Evolutionary conservation across 1,140 invertebrate species (phyloP), one percentile per base, ranked within the genome.

Genomic region (Penaeus chinensis): DNA sequence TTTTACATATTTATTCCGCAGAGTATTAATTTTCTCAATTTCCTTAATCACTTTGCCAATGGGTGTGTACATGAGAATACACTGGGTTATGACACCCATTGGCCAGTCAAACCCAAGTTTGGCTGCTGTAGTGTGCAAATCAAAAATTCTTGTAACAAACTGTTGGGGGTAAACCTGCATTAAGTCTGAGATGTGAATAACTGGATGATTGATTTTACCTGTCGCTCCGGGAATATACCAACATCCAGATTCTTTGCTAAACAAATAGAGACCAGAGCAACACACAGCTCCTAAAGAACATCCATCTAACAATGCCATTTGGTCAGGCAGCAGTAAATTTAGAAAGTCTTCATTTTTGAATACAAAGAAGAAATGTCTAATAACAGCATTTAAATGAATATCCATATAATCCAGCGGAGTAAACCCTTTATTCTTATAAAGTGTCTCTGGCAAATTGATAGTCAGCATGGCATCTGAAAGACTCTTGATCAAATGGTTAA

Each of bases 291-390:
- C 61, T 27, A 89, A n/a, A 60, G 89, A 84, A 65, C 85, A 89
- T 2, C 86, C 86, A 82, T 89, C 82, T 22, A 89, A 65, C 37
- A 89, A 71, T 18, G 89, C 81, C 42, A 89, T 87, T 66, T 89
- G 89, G 82, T 89, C 89, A 54, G 74, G 32, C 66, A 87, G 60
- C 20, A 66, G 7, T 16, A 89, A 71, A 42, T 89, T 89, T 24
- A 89, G 76, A 84, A 89, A 89, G 62, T 89, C 89, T 71, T 87
- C 78, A 86, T 87, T 89, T 69, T 89, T 89, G 62, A 89, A 89
- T 18, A 84, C 78, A 74, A 89, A 87, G 63, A 84, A 87, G n/a
- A 87, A 89, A 42, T 87, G 89, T 60, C 89, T 71, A 7, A 89
- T 84, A 42, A 89, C 85, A 74, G 85, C 78, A 85, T 87, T 87